Percentiles rank a stretch among this genome's conserved stretches.
Conservation (phyloP, 2,797 vertebrate genomes). For the Bradypus variegatus region DNA sequence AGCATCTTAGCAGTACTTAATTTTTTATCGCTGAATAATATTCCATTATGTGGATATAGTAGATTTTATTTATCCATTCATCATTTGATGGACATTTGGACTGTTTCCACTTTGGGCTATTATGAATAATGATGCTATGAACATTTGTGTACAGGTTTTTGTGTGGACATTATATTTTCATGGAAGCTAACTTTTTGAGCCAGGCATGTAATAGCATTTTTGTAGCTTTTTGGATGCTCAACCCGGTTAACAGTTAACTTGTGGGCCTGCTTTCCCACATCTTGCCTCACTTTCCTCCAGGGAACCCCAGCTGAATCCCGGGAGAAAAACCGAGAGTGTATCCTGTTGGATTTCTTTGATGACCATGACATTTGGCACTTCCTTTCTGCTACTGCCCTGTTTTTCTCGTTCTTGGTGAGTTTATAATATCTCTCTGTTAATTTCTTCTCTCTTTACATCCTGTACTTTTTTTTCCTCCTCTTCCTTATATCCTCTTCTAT, state of each 20-base stretch:
- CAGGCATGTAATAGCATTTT: not conserved
- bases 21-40: not conserved
- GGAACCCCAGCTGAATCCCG: slow-evolving; percentile 78
- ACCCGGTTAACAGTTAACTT: not conserved
- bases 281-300: slow-evolving; percentile 52
- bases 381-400: slow-evolving; percentile 78
- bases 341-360: slow-evolving; percentile 78
- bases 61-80: not conserved
- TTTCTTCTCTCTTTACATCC: not conserved
- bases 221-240: not conserved
- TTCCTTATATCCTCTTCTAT: not conserved
- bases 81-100: not conserved
- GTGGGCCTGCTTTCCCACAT: not conserved
- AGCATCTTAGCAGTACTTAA: too few species aligned
- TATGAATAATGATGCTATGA: not conserved
- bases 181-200: not conserved
- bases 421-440: not conserved
- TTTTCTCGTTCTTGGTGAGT: slow-evolving; percentile 83
- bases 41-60: not conserved
- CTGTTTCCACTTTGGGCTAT: not conserved
- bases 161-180: not conserved
- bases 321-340: slow-evolving; percentile 76
- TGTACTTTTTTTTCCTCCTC: not conserved
- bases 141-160: not conserved
- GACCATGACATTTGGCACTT: slow-evolving; percentile 83